Percentiles rank a stretch among this genome's conserved stretches.
Evolutionary conservation across 1,140 invertebrate species (phyloP).

Genomic region (Papilio machaon): DNA sequence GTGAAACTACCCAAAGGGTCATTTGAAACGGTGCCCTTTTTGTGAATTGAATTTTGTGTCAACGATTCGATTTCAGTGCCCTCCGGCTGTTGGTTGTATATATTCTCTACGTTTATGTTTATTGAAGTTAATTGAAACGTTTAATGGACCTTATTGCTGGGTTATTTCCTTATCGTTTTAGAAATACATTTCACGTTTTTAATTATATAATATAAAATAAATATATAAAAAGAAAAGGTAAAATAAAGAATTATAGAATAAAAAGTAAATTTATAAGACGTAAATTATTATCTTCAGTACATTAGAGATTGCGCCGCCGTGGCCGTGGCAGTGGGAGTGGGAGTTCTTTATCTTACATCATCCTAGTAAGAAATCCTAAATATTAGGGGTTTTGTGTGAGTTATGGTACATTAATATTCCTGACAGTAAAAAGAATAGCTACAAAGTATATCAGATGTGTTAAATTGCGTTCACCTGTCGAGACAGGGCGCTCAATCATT

Average conservation of each 20-base stretch:
- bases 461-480: slow-evolving; percentile 39
- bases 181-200: not conserved
- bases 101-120: slow-evolving; percentile 28
- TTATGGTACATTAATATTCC: slow-evolving; percentile 45
- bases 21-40: slow-evolving; percentile 33
- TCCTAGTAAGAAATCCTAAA: slow-evolving; percentile 34
- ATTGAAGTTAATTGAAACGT: slow-evolving; percentile 28
- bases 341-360: not conserved
- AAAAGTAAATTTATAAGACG: not conserved
- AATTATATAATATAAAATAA: no score
- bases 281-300: not conserved
- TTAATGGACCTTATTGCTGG: slow-evolving; percentile 2
- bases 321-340: not conserved
- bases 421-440: slow-evolving; percentile 40
- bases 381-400: slow-evolving; percentile 43
- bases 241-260: not conserved
- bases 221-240: no score
- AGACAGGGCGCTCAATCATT: slow-evolving; percentile 29
- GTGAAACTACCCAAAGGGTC: slow-evolving; percentile 30
- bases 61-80: slow-evolving; percentile 28
- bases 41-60: slow-evolving; percentile 34
- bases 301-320: not conserved
- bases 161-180: not conserved
- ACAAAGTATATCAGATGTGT: slow-evolving; percentile 33
- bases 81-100: not conserved